Evolutionary conservation across 2,113 vertebrate genomes (phyloP).

Genomic region (Ascaphus truei): DNA sequence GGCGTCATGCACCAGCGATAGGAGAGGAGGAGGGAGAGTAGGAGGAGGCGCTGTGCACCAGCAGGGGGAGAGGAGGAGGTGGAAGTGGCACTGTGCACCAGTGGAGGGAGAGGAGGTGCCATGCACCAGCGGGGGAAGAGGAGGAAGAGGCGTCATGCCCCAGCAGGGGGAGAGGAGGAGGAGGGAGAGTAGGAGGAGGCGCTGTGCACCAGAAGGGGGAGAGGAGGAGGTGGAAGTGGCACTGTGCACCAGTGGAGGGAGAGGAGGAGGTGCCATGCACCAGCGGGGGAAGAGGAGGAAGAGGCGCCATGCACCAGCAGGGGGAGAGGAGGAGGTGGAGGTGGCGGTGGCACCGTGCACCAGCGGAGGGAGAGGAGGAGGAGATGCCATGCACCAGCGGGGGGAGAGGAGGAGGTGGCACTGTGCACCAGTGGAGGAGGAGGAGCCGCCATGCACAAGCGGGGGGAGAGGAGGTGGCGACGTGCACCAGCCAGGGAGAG

Average conservation of each 20-base stretch:
- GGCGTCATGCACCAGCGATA: too few relatives aligned
- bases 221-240: not conserved
- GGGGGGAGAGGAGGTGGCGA: not conserved
- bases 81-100: too few relatives aligned
- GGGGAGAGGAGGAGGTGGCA: not conserved
- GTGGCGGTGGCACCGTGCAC: not conserved
- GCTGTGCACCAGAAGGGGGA: too few relatives aligned
- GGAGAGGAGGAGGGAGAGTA: too few relatives aligned
- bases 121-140: not conserved
- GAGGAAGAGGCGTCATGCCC: not conserved
- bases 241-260: too few relatives aligned
- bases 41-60: not conserved
- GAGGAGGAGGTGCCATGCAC: not conserved
- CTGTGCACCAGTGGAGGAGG: too few relatives aligned
- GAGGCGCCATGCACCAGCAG: not conserved
- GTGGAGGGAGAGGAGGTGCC: too few relatives aligned
- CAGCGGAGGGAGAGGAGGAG: not conserved
- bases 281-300: not conserved
- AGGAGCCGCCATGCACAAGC: not conserved
- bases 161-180: not conserved
- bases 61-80: not conserved
- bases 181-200: too few relatives aligned
- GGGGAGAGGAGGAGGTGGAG: not conserved
- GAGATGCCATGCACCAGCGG: not conserved
- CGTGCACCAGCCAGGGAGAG: not conserved